phyloP scores from a whole-genome alignment of 2,113 vertebrate species.

The Crotalus tigris region DNA sequence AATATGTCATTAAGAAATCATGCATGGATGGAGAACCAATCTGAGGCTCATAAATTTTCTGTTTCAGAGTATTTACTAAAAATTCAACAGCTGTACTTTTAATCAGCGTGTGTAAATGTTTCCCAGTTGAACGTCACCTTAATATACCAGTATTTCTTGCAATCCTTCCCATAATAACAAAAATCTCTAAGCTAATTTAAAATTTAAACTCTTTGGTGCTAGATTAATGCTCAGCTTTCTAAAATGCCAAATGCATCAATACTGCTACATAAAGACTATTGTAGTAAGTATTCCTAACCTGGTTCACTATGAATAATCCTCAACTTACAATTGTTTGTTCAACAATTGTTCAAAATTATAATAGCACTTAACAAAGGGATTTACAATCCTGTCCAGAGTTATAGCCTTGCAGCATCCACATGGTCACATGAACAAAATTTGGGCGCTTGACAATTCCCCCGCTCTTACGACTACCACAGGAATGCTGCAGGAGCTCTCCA shows the following conservation, averaged over 20 bases:
- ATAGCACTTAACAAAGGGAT: too few relatives aligned
- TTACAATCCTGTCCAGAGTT: too few relatives aligned
- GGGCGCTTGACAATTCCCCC: background rate
- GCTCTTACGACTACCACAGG: background rate
- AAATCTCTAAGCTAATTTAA: background rate
- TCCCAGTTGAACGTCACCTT: background rate
- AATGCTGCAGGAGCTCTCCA: background rate
- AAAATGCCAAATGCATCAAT: background rate
- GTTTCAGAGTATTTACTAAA: background rate
- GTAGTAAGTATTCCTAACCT: background rate
- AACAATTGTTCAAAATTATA: background rate
- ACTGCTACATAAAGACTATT: background rate
- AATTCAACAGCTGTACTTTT: background rate
- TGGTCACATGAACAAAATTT: background rate
- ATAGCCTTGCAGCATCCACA: too few relatives aligned
- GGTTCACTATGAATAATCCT: background rate
- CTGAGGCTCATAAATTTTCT: background rate
- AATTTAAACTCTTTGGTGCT: background rate
- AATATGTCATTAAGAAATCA: background rate
- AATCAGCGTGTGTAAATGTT: background rate
- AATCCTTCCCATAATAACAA: background rate
- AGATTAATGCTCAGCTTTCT: background rate
- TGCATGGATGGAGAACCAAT: background rate
- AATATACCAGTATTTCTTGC: background rate
- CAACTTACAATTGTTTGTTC: background rate